A percentile compares a stretch with the other conserved stretches of the same genome.
phyloP scores from a whole-genome alignment of 2,888 invertebrate genomes.

The Mythimna pallens region DNA sequence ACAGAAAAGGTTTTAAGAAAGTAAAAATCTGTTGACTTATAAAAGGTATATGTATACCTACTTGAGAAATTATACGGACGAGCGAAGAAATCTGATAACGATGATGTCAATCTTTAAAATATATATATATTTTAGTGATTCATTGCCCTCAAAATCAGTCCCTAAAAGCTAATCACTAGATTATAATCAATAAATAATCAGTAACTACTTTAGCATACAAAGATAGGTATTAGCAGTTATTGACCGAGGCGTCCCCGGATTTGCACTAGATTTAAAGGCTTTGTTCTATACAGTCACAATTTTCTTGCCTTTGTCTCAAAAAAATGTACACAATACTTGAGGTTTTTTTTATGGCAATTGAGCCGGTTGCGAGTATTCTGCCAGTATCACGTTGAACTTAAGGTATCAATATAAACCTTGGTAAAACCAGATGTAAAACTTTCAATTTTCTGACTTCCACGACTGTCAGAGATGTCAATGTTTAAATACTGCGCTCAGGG shows the following conservation, averaged over 20 bases:
- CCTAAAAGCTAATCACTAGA: not conserved
- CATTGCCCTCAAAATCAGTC: not conserved
- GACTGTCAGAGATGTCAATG: too few relatives aligned
- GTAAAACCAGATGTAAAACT: too few relatives aligned
- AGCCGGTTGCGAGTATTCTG: too few relatives aligned
- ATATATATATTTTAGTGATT: not conserved
- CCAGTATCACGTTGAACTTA: too few relatives aligned
- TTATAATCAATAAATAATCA: not conserved
- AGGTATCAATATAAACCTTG: too few relatives aligned
- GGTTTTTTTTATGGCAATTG: too few relatives aligned
- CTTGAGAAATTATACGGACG: not conserved
- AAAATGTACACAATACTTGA: too few relatives aligned
- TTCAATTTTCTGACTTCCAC: too few relatives aligned
- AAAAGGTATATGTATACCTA: not conserved
- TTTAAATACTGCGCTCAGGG: too few relatives aligned
- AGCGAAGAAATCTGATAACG: not conserved
- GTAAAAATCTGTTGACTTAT: too few relatives aligned
- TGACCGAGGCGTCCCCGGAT: conserved; percentile 9
- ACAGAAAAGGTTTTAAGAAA: too few relatives aligned
- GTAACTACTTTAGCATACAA: not conserved
- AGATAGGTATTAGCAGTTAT: not conserved
- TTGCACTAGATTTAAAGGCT: conserved; percentile 6
- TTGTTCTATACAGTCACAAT: not conserved
- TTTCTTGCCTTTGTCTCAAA: not conserved
- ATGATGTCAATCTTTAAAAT: not conserved